Percentiles rank a stretch among this genome's conserved stretches.
phyloP scores from a whole-genome alignment of 2,888 invertebrate species.

The Spodoptera picta region DNA sequence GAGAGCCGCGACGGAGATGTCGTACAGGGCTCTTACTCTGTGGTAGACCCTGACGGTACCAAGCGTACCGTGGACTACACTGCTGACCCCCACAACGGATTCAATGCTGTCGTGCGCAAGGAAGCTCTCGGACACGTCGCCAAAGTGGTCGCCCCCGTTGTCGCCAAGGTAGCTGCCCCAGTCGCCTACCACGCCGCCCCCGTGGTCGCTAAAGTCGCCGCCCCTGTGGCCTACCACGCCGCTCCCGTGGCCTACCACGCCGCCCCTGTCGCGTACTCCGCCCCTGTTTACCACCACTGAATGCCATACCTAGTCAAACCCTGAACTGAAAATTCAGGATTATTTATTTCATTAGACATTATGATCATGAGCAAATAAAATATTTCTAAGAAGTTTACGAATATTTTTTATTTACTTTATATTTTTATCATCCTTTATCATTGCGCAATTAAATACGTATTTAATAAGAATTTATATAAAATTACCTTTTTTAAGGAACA shows the following conservation, averaged over 20 bases:
- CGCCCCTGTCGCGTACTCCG: too few relatives aligned
- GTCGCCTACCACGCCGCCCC: conserved; percentile 56
- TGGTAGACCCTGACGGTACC: conserved; percentile 83
- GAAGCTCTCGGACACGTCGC: conserved; percentile 75
- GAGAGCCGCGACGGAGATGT: conserved; percentile 83
- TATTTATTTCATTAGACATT: conserved; percentile 43
- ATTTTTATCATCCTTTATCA: too few relatives aligned
- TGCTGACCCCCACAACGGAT: conserved; percentile 83
- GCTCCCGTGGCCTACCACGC: too few relatives aligned
- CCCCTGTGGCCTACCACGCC: too few relatives aligned
- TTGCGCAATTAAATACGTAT: too few relatives aligned
- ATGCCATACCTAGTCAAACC: conserved; percentile 39
- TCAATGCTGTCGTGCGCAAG: conserved; percentile 84
- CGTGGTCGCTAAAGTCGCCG: background rate
- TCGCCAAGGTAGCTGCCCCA: conserved; percentile 58
- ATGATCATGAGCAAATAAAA: conserved; percentile 33
- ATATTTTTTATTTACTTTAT: background rate
- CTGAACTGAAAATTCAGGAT: conserved; percentile 27
- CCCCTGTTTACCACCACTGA: conserved; percentile 40
- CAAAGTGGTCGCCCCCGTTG: conserved; percentile 61
- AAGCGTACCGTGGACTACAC: conserved; percentile 85
- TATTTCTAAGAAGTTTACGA: background rate
- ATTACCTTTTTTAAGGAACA: too few relatives aligned
- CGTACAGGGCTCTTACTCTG: conserved; percentile 84
- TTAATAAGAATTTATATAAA: too few relatives aligned